Evolutionary conservation across 37 sponge, comb jelly and placozoan species (phyloP).

Genomic region (Haliclona indistincta): DNA sequence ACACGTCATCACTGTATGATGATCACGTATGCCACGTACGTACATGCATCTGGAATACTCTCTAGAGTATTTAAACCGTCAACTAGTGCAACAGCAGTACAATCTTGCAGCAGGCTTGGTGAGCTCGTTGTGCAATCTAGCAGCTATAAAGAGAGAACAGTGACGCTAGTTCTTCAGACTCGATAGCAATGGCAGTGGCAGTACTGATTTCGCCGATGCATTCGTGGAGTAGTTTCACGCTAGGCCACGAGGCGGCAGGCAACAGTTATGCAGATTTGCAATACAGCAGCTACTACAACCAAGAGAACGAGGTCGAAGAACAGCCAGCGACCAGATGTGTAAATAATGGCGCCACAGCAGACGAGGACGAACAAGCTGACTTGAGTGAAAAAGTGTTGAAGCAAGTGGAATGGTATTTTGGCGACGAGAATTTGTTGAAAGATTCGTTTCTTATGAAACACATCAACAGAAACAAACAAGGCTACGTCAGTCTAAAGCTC

Average conservation of each 20-base stretch:
- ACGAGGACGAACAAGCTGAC: conserved; percentile 31
- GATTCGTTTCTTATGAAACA: conserved; percentile 92
- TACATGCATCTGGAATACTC: too few relatives aligned
- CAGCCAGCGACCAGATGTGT: neutral
- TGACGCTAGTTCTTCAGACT: too few relatives aligned
- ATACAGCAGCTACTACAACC: neutral
- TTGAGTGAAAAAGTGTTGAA: conserved; percentile 49
- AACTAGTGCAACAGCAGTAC: too few relatives aligned
- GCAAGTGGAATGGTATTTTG: conserved; percentile 95
- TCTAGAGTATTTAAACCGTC: too few relatives aligned
- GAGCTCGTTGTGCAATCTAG: too few relatives aligned
- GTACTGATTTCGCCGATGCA: neutral
- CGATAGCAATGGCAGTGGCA: too few relatives aligned
- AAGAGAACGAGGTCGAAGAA: conserved; percentile 4
- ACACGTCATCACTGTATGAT: too few relatives aligned
- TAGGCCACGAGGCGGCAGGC: neutral
- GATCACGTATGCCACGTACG: too few relatives aligned
- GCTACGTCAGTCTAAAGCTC: conserved; percentile 88
- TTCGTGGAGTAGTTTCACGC: neutral
- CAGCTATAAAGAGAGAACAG: too few relatives aligned
- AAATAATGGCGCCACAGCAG: neutral
- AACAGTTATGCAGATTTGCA: neutral
- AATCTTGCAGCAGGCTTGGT: too few relatives aligned
- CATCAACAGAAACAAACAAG: conserved; percentile 84
- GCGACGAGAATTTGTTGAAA: conserved; percentile 91